Evolutionary conservation across 2,888 invertebrate species (phyloP).

Genomic region (Notocelia uddmanniana): DNA sequence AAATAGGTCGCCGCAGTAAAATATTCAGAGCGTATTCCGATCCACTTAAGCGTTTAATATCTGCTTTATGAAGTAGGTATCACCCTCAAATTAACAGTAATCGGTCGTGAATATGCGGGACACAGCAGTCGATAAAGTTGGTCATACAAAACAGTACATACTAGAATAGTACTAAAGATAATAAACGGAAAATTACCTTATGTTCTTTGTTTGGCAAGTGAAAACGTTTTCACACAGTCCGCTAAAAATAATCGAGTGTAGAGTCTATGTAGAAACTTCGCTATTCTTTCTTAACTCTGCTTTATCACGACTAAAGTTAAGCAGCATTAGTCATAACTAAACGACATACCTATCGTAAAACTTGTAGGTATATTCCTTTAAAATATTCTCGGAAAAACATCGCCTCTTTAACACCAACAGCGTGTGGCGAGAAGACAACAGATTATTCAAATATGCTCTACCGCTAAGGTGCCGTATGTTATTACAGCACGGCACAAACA

Average conservation of each 20-base stretch:
- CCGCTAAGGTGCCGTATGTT: constrained; percentile 24
- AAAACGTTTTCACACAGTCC: not conserved
- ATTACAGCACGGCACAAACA: constrained; percentile 4
- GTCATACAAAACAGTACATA: not conserved
- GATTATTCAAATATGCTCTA: constrained; percentile 29
- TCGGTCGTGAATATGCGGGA: constrained; percentile 19
- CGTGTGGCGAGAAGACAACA: constrained; percentile 10
- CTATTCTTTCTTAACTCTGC: no score
- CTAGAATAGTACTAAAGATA: no score
- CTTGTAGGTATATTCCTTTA: not conserved
- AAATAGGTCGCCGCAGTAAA: constrained; percentile 23
- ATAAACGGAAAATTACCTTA: no score
- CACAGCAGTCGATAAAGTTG: not conserved
- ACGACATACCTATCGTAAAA: not conserved
- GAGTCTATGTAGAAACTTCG: not conserved
- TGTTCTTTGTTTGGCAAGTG: not conserved
- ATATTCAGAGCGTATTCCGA: constrained; percentile 25
- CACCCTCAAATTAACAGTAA: constrained; percentile 34
- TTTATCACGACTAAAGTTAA: no score
- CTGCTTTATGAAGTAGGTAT: constrained; percentile 16
- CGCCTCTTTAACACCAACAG: not conserved
- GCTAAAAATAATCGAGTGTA: not conserved
- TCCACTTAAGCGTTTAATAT: constrained; percentile 30
- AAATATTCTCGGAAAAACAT: constrained; percentile 2
- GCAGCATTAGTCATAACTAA: not conserved